Evolutionary conservation across 2,113 vertebrate species (phyloP), one percentile per base, ranked within the genome.

Genomic region (Malurus alboscapulatus): DNA sequence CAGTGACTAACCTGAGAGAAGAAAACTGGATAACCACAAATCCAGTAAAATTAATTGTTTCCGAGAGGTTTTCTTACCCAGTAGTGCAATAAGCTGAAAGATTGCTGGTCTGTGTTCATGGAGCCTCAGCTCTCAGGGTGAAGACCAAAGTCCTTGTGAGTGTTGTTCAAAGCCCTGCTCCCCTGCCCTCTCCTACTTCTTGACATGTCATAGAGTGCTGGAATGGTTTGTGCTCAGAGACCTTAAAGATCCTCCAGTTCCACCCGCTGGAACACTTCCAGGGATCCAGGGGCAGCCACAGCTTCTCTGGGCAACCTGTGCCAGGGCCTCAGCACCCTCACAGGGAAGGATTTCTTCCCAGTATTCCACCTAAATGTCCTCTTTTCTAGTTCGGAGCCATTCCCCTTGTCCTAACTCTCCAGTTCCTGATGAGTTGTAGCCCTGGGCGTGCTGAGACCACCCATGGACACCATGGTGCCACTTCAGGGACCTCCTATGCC

Each of bases 401-500:
- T 38, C 10, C 8, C 12, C 22, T 51, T 16, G 10, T 51, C 76
- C 17, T 2, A 44, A 27, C 4, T 2, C 18, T 32, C 6, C 44
- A 32, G 5, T 4, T 58, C 14, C 32, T 17, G 15, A 32, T 6
- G 44, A 36, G 27, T 3, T 18, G 6, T 8, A 24, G 50, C 26
- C 58, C 44, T 72, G 58, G 21, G 17, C 0, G 0, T 45, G 59
- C 18, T 1, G 0, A 51, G 36, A 27, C 22, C 18, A 5, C 51
- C 36, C 13, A 32, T 29, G 32, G 44, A 32, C 67, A 58, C 19
- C 0, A 0, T 45, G 53, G 45, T 38, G 68, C 27, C 38, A n/a
- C 27, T 19, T n/a, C 0, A 0, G 36, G 6, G 10, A 45, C 9
- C 32, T 38, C 21, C 36, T 27, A 7, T 21, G 24, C 66, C 29